Percentiles rank a stretch among this genome's conserved stretches.
Evolutionary conservation across 2,888 invertebrate genomes (phyloP).

Genomic region (Tetramorium bicarinatum): DNA sequence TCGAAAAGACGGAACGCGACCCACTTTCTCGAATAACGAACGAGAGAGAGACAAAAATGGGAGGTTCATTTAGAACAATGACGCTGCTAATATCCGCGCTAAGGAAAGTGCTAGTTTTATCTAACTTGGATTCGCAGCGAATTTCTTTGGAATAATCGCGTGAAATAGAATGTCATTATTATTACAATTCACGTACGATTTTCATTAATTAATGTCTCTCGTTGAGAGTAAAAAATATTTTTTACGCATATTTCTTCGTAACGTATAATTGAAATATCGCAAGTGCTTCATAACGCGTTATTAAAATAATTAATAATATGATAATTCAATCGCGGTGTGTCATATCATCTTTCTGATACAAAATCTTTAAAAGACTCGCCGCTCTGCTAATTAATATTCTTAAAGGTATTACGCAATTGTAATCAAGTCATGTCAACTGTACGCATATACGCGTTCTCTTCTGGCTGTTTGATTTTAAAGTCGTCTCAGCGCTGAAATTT

Average conservation of each 20-base stretch:
- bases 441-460: constrained; percentile 14
- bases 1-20: constrained; percentile 30
- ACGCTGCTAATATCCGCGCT: constrained; percentile 18
- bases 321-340: not conserved
- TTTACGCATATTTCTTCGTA: not conserved
- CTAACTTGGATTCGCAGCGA: constrained; percentile 5
- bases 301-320: not conserved
- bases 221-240: not conserved
- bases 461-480: constrained; percentile 58
- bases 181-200: not conserved
- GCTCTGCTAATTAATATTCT: not conserved
- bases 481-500: constrained; percentile 70
- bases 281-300: not conserved
- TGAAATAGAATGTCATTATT: not conserved
- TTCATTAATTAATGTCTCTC: not conserved
- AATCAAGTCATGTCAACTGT: constrained; percentile 29
- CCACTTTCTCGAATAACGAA: constrained; percentile 11
- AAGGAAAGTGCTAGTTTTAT: constrained; percentile 3
- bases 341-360: not conserved
- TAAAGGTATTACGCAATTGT: constrained; percentile 25
- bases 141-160: not conserved
- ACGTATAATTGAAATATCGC: too few species aligned
- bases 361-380: not conserved
- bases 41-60: constrained; percentile 18
- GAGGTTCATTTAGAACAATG: constrained; percentile 16